Evolutionary conservation across 2,888 invertebrate species (phyloP).

Genomic region (Noctua pronuba): DNA sequence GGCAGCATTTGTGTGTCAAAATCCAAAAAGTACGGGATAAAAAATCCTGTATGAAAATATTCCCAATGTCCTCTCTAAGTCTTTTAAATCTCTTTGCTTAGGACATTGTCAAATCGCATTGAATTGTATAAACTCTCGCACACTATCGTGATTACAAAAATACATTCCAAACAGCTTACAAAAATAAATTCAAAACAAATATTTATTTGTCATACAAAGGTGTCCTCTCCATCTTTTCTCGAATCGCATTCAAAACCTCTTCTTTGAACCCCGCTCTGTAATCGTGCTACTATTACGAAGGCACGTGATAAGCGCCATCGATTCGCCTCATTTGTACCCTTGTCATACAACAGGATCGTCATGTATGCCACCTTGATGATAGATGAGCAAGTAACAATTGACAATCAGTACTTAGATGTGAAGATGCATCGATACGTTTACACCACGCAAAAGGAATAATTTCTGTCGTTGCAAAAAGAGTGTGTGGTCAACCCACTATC

Average conservation of each 20-base stretch:
- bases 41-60: too few species aligned
- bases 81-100: too few species aligned
- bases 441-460: conserved; percentile 1
- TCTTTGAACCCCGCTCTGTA: conserved; percentile 48
- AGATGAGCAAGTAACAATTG: conserved; percentile 43
- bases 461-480: conserved; percentile 1
- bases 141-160: neutral
- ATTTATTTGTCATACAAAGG: neutral
- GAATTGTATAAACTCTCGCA: neutral
- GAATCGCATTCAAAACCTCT: conserved; percentile 5
- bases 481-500: neutral
- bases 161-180: neutral
- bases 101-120: neutral
- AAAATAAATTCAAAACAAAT: neutral
- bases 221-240: neutral
- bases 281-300: conserved; percentile 62
- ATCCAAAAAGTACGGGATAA: too few species aligned
- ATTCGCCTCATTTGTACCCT: conserved; percentile 54
- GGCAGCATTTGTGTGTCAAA: too few species aligned
- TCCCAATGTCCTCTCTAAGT: too few species aligned
- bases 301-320: conserved; percentile 59
- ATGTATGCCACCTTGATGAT: conserved; percentile 49
- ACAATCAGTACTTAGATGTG: conserved; percentile 20
- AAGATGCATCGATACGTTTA: conserved; percentile 5
- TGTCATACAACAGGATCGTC: conserved; percentile 34